A percentile compares a stretch with the other conserved stretches of the same genome.
Conservation (phyloP, 2,797 vertebrate genomes). For the Synaphobranchus kaupii region DNA sequence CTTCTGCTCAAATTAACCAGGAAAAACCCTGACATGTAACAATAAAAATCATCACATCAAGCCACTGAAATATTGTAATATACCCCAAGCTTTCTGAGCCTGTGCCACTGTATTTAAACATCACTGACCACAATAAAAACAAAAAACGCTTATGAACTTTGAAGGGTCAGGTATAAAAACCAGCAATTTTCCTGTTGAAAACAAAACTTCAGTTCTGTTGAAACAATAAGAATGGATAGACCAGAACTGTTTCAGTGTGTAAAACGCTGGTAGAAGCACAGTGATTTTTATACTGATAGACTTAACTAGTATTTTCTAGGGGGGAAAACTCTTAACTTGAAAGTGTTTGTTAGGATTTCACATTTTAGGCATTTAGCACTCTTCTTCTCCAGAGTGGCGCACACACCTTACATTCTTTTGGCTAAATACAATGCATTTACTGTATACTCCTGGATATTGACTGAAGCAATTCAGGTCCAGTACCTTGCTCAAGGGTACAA, state of each 20-base stretch:
- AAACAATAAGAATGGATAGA: background rate
- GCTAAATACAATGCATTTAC: background rate
- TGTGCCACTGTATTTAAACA: background rate
- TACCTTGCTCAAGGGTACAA: background rate
- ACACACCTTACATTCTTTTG: background rate
- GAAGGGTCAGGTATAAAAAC: background rate
- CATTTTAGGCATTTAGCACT: no score
- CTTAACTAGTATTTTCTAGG: no score
- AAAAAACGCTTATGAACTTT: background rate
- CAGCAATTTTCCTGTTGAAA: background rate
- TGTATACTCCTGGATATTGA: background rate
- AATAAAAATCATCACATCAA: background rate
- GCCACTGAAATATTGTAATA: background rate
- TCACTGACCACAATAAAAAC: background rate
- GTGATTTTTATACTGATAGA: background rate
- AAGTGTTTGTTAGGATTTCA: no score
- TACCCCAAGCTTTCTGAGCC: background rate
- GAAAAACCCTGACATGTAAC: background rate
- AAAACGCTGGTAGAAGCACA: background rate
- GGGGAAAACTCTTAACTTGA: no score
- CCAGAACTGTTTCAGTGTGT: conserved; percentile 2
- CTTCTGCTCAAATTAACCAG: background rate
- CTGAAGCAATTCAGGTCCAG: background rate
- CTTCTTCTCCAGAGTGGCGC: no score
- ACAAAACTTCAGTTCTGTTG: background rate